These are phyloP conservation scores for Periplaneta americana DNA, from an alignment of 1,140 invertebrate species.

Conservation along the genomic window DNA sequence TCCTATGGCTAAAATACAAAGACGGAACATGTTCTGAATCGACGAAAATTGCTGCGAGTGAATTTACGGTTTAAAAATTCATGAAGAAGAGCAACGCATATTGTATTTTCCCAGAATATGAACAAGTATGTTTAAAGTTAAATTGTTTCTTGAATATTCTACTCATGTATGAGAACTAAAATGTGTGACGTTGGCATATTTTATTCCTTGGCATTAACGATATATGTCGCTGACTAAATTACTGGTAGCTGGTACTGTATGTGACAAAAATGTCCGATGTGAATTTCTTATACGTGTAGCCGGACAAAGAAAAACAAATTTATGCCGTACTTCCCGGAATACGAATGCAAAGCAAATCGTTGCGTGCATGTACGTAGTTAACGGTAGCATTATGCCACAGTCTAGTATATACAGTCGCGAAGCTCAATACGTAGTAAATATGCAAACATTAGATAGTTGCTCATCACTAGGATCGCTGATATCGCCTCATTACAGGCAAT, in stretches of 20 bases:
- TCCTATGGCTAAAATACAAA: neutral
- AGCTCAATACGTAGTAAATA: too few relatives aligned
- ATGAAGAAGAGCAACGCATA: neutral
- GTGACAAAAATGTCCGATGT: neutral
- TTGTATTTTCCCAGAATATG: neutral
- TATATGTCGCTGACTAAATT: neutral
- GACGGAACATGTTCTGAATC: neutral
- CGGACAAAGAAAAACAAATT: neutral
- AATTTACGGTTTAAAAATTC: neutral
- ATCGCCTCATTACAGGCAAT: too few relatives aligned
- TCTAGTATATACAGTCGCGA: too few relatives aligned
- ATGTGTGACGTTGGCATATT: neutral
- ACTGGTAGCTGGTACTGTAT: neutral
- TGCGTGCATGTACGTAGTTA: neutral
- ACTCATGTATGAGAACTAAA: neutral
- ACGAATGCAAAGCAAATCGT: neutral
- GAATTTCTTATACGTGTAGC: neutral
- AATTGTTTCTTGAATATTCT: neutral
- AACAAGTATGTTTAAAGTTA: neutral
- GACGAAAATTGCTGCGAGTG: neutral
- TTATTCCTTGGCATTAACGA: neutral
- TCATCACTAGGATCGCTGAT: too few relatives aligned
- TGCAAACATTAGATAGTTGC: too few relatives aligned
- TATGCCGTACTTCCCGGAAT: neutral
- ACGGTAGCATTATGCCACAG: neutral